Conservation (phyloP, 2,888 invertebrate genomes). For the Boloria selene region DNA sequence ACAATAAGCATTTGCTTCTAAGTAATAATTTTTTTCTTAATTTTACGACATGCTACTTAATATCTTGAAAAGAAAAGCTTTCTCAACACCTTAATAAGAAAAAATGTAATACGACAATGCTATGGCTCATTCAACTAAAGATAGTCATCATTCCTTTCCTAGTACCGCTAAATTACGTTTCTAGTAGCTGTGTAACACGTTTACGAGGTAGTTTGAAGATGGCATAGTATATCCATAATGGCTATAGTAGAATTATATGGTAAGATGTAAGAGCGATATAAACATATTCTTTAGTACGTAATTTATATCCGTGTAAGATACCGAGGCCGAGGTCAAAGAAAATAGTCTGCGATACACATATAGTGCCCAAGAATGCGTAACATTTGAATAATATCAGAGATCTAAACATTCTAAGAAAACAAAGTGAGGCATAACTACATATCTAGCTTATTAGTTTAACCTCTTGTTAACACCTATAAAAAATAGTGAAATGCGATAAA, state of each 20-base stretch:
- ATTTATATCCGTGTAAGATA: conserved; percentile 71
- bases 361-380: conserved; percentile 33
- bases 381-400: conserved; percentile 27
- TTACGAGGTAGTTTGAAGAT: conserved; percentile 80
- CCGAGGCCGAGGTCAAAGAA: conserved; percentile 68
- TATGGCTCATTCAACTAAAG: conserved; percentile 71
- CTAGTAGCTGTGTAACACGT: conserved; percentile 78
- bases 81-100: conserved; percentile 74
- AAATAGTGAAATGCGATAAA: not conserved
- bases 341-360: conserved; percentile 53
- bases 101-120: conserved; percentile 55
- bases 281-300: conserved; percentile 71
- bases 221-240: conserved; percentile 75
- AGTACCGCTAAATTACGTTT: conserved; percentile 80
- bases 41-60: not conserved
- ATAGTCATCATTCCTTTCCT: conserved; percentile 76
- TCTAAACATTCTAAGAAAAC: conserved; percentile 29
- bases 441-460: conserved; percentile 1
- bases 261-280: conserved; percentile 74
- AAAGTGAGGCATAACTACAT: conserved; percentile 10
- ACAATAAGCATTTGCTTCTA: too few relatives aligned
- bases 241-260: conserved; percentile 79
- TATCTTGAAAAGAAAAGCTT: conserved; percentile 62
- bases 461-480: not conserved
- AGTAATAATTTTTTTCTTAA: not conserved